Evolutionary conservation across 1,140 invertebrate genomes (phyloP).

Genomic region (Drosophila rufa): DNA sequence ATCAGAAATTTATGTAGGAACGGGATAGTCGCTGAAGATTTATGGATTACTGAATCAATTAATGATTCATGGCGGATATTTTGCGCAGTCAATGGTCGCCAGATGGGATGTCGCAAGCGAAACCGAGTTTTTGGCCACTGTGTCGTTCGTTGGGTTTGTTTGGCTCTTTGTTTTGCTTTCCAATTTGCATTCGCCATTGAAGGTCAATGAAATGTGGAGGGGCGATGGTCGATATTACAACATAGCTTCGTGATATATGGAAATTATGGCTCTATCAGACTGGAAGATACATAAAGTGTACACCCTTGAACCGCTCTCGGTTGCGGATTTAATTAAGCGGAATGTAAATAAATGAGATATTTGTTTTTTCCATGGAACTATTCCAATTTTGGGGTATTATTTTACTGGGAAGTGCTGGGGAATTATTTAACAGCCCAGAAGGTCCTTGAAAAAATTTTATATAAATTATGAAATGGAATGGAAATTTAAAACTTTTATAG

Average conservation of each 20-base stretch:
- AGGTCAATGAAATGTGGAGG: constrained; percentile 76
- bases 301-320: constrained; percentile 19
- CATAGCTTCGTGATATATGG: constrained; percentile 49
- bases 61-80: constrained; percentile 41
- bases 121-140: constrained; percentile 35
- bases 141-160: constrained; percentile 10
- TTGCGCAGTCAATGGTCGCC: constrained; percentile 29
- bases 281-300: constrained; percentile 3
- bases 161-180: constrained; percentile 59
- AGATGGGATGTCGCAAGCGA: constrained; percentile 32
- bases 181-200: constrained; percentile 64
- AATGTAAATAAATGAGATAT: neutral
- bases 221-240: constrained; percentile 51
- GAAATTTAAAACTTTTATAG: no score
- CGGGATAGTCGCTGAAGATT: constrained; percentile 20
- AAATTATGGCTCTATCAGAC: constrained; percentile 37
- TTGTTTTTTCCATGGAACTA: neutral
- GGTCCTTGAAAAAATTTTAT: neutral
- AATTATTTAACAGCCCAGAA: neutral
- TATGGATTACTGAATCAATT: constrained; percentile 26
- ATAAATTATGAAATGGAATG: no score
- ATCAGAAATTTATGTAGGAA: neutral
- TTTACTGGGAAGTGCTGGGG: neutral
- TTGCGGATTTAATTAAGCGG: neutral
- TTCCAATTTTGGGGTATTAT: neutral